A percentile compares a stretch with the other conserved stretches of the same genome.
Conservation (phyloP, 1,140 invertebrate genomes). For the Euglossa dilemma region DNA sequence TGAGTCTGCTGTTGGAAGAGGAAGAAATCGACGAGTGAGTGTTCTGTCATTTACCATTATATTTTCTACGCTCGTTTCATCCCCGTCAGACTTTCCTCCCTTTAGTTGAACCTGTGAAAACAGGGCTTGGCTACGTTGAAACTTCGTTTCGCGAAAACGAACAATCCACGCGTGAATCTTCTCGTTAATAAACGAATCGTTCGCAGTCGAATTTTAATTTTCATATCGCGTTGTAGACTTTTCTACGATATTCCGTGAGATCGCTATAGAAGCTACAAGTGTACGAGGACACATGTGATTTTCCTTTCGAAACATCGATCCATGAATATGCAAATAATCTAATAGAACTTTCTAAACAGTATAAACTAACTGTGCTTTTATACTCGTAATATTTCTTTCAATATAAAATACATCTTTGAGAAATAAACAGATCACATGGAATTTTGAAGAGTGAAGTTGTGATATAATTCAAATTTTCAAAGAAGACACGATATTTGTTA, state of each 20-base stretch:
- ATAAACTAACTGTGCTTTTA: too few relatives aligned
- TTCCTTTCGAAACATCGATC: not conserved
- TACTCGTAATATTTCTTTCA: too few relatives aligned
- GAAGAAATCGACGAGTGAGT: constrained; percentile 77
- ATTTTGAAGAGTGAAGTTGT: too few relatives aligned
- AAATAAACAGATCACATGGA: not conserved
- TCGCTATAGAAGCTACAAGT: constrained; percentile 22
- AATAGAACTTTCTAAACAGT: not conserved
- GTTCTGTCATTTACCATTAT: constrained; percentile 5
- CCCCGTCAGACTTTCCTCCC: not conserved
- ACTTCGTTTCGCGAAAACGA: not conserved
- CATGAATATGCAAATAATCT: not conserved
- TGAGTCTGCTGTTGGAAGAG: constrained; percentile 74
- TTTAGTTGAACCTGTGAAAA: not conserved
- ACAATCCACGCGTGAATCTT: not conserved
- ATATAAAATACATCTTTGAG: not conserved
- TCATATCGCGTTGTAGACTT: not conserved
- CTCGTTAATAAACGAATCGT: not conserved
- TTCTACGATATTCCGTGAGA: not conserved
- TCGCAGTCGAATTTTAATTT: not conserved
- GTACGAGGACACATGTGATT: constrained; percentile 17
- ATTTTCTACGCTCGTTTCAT: constrained; percentile 3
- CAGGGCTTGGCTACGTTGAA: constrained; percentile 41
- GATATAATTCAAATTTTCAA: too few relatives aligned
- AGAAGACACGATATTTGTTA: not conserved